phyloP scores from a whole-genome alignment of 2,113 vertebrate genomes.

The Baryphthengus martii region DNA sequence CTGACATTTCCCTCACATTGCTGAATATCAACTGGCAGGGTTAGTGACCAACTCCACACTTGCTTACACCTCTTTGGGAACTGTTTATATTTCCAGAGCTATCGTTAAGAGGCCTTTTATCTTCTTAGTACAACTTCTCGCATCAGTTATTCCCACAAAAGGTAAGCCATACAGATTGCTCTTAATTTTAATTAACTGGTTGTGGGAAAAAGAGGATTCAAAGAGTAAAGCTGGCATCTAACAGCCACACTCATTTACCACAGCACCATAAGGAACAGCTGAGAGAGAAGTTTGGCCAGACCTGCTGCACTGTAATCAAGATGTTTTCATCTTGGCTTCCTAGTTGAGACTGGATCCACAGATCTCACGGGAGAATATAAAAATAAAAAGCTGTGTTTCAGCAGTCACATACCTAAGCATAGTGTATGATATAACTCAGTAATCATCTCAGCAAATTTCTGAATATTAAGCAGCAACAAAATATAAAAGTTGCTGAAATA shows the following conservation, averaged over 20 bases:
- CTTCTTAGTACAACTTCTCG: neutral
- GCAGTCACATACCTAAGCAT: slow-evolving; percentile 38
- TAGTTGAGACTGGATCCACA: slow-evolving; percentile 1
- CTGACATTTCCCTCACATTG: neutral
- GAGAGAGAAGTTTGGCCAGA: neutral
- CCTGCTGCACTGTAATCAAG: neutral
- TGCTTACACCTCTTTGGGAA: neutral
- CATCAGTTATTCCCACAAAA: neutral
- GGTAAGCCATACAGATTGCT: neutral
- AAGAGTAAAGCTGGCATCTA: neutral
- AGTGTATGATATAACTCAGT: neutral
- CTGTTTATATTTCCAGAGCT: neutral
- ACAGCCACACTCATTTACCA: neutral
- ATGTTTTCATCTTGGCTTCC: neutral
- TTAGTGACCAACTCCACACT: neutral
- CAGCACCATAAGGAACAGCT: neutral
- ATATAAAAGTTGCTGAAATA: slow-evolving; percentile 33
- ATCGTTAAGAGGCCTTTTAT: neutral
- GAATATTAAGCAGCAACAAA: slow-evolving; percentile 47
- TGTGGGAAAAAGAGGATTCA: neutral
- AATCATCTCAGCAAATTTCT: slow-evolving; percentile 15
- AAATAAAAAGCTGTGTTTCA: slow-evolving; percentile 31
- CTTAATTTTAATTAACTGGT: neutral
- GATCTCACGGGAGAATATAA: slow-evolving; percentile 19
- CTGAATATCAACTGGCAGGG: neutral